Percentiles rank a stretch among this genome's conserved stretches.
Evolutionary conservation across 2,888 invertebrate species (phyloP).

Genomic region (Cosmorhoe ocellata): DNA sequence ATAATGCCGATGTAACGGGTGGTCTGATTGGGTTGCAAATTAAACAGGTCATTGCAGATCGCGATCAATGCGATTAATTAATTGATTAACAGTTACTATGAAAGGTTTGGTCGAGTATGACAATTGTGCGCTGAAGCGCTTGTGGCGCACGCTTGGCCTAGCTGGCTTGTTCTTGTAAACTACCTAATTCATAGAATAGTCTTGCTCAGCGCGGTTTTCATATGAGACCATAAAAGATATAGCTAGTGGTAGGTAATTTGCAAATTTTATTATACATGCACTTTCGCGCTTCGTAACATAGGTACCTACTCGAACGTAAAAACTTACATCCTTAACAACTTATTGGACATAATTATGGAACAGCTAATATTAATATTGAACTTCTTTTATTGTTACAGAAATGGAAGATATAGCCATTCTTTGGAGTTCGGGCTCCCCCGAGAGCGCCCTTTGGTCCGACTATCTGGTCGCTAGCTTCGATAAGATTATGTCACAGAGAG

Average conservation of each 20-base stretch:
- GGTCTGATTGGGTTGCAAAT: conserved; percentile 8
- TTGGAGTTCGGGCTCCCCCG: conserved; percentile 89
- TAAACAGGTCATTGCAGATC: conserved; percentile 16
- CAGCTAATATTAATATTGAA: no score
- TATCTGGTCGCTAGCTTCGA: conserved; percentile 92
- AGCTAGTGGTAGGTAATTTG: no score
- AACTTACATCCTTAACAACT: no score
- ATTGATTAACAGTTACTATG: conserved; percentile 14
- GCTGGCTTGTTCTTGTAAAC: no score
- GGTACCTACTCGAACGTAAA: no score
- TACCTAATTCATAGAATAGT: no score
- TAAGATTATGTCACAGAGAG: conserved; percentile 91
- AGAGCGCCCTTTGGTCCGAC: conserved; percentile 90
- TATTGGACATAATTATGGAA: no score
- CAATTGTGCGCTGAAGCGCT: neutral
- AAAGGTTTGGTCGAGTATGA: conserved; percentile 24
- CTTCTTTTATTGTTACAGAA: conserved; percentile 65
- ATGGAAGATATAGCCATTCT: conserved; percentile 93
- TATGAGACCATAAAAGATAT: no score
- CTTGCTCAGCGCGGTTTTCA: no score
- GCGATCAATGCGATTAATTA: conserved; percentile 26
- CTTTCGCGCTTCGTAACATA: no score
- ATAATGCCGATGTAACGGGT: conserved; percentile 6
- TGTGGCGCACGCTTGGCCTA: no score
- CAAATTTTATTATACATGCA: no score